Conservation (phyloP, 2,113 vertebrate genomes). For the Cololabis saira region DNA sequence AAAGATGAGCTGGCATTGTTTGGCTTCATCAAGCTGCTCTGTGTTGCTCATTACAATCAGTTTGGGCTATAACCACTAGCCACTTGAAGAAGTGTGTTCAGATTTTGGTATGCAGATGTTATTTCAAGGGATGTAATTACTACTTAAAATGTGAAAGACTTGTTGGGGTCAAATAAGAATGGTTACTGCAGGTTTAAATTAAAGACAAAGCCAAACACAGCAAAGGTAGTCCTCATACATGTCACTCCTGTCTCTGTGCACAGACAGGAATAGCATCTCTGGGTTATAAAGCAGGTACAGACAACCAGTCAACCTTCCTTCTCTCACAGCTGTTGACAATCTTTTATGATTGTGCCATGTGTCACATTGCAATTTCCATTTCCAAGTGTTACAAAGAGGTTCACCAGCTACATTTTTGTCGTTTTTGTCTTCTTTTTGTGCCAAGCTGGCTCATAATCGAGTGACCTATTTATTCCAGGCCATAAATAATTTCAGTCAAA, state of each 20-base stretch:
- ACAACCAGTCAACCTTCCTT: slow-evolving; percentile 22
- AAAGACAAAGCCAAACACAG: neutral
- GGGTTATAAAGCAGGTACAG: neutral
- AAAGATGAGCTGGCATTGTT: too few species aligned
- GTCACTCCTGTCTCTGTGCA: neutral
- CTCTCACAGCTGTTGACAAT: slow-evolving; percentile 33
- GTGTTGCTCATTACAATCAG: too few species aligned
- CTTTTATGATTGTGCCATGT: slow-evolving; percentile 14
- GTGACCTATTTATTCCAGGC: slow-evolving; percentile 60
- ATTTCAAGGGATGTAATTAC: too few species aligned
- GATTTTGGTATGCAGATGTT: too few species aligned
- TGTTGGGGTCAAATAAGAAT: neutral
- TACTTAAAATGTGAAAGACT: neutral
- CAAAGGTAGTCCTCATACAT: neutral
- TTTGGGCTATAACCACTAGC: too few species aligned
- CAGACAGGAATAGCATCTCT: neutral
- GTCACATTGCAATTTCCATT: slow-evolving; percentile 42
- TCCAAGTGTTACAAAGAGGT: slow-evolving; percentile 18
- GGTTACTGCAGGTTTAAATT: neutral
- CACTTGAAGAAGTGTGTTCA: too few species aligned
- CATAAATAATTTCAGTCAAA: slow-evolving; percentile 61
- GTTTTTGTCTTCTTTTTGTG: slow-evolving; percentile 49
- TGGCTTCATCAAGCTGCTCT: too few species aligned
- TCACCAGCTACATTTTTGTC: slow-evolving; percentile 48
- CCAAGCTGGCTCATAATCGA: slow-evolving; percentile 47